Evolutionary conservation across 2,797 vertebrate genomes (phyloP), one percentile per base, ranked within the genome.

Genomic region (Rhynchotus rufescens): DNA sequence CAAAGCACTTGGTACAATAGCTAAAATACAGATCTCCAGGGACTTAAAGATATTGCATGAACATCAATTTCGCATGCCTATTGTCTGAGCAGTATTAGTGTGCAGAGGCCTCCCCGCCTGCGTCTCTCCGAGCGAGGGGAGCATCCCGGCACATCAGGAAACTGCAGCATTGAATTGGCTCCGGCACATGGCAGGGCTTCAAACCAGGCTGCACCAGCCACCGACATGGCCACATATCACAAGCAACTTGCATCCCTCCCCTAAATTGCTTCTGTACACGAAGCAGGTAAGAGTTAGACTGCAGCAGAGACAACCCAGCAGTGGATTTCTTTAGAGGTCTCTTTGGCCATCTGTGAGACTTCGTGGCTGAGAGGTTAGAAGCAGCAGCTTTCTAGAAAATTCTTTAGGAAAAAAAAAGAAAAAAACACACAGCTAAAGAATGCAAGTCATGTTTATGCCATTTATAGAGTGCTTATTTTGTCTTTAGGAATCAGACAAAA

Each of bases 21-120:
- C 84, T 90, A 93, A 96, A 94, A 94, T 61, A 84, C 67, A 42
- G 73, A 94, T 47, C 95, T 92, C 88, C 5, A 32, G 94, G 38
- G 95, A 86, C 82, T 66, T 25, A 34, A 44, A 89, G 95, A 93
- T 90, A 81, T 92, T 94, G 95, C 91, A 68, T 92, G 92, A 95
- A 89, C 92, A 95, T 95, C 94, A 85, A 94, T 95, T 96, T 94
- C 4, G 0, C 83, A 89, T 40, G 87, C 90, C 92, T 81, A 84
- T 94, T 95, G 94, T 96, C 93, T 95, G 94, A 94, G 90, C 1
- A 71, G 80, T 9, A 79, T 90, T 92, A 77, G 78, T 2, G 13
- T 6, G 51, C 4, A 0, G 1, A 23, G 69, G 83, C 56, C 86
- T 57, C 2, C 1, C 73, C 0, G 4, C 64, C 68, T 62, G 67